Conservation (phyloP, 2,888 invertebrate genomes). For the Sminthurides aquaticus region DNA sequence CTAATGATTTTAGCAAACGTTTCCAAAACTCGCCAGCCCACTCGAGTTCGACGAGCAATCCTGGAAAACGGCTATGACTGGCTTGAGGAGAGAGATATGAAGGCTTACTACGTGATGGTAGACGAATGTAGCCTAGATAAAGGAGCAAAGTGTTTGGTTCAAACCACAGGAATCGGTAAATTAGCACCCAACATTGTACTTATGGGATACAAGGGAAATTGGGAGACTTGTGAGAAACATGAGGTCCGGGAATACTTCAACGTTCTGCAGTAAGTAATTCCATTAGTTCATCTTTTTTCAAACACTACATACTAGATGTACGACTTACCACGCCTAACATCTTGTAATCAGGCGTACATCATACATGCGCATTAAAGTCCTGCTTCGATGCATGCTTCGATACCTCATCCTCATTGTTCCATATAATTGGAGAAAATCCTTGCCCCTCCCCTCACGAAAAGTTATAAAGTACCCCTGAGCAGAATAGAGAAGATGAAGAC, state of each 20-base stretch:
- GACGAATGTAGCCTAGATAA: slow-evolving; percentile 59
- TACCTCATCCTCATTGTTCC: too few species aligned
- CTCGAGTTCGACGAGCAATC: slow-evolving; percentile 56
- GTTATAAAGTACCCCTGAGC: too few species aligned
- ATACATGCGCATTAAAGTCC: background rate
- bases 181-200: slow-evolving; percentile 86
- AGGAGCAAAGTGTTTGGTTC: slow-evolving; percentile 75
- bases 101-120: slow-evolving; percentile 77
- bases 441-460: too few species aligned
- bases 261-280: slow-evolving; percentile 74
- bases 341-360: too few species aligned
- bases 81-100: slow-evolving; percentile 72
- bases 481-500: too few species aligned
- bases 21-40: slow-evolving; percentile 53
- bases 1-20: slow-evolving; percentile 55
- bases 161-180: slow-evolving; percentile 83
- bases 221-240: slow-evolving; percentile 65
- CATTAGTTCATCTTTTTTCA: background rate
- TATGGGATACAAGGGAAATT: slow-evolving; percentile 89
- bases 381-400: background rate
- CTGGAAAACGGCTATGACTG: slow-evolving; percentile 67
- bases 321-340: too few species aligned
- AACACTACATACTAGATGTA: too few species aligned
- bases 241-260: slow-evolving; percentile 87
- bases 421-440: too few species aligned